Evolutionary conservation across 2,113 vertebrate species (phyloP), one percentile per base, ranked within the genome.

Genomic region (Syrrhaptes paradoxus): DNA sequence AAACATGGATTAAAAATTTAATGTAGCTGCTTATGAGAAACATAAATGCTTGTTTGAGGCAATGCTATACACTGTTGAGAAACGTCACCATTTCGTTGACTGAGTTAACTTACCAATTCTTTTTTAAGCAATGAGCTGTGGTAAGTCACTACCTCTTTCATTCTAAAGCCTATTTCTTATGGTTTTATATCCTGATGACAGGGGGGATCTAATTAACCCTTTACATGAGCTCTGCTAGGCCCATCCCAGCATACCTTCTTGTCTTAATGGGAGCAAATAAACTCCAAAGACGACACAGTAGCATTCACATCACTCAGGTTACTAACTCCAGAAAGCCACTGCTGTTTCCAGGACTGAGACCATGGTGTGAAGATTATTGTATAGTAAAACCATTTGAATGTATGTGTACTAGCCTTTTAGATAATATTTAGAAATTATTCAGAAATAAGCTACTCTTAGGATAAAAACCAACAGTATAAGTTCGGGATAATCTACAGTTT

Each of bases 1-100:
- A 86, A 93, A 67, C 28, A 52, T 1, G n/a, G 77, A 45, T 96
- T 86, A 95, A 93, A 95, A 96, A 91, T 88, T 77, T 6, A 97
- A 79, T 3, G 2, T 17, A 73, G 85, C 24, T 87, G 51, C 57
- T 93, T 55, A 14, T 59, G 87, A 26, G 28, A 83, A 91, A 71
- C 82, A 73, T 38, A 85, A 93, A 67, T 7, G 67, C 63, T 85
- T 13, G 4, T 93, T 13, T 68, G 87, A 92, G 85, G 68, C 28
- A 91, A 29, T 63, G 82, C 54, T n/a, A 66, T 10, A 66, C 5
- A 3, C 38, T 11, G 29, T 52, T 76, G 82, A 77, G 85, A 66
- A 72, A 63, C 1, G 0, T 66, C 55, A 2, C 46, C n/a, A 31
- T 65, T 92, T 20, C 87, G 8, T 38, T 46, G 58, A 45, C 59